phyloP scores from a whole-genome alignment of 2,888 invertebrate genomes.

The Branchinecta sandiegonensis region DNA sequence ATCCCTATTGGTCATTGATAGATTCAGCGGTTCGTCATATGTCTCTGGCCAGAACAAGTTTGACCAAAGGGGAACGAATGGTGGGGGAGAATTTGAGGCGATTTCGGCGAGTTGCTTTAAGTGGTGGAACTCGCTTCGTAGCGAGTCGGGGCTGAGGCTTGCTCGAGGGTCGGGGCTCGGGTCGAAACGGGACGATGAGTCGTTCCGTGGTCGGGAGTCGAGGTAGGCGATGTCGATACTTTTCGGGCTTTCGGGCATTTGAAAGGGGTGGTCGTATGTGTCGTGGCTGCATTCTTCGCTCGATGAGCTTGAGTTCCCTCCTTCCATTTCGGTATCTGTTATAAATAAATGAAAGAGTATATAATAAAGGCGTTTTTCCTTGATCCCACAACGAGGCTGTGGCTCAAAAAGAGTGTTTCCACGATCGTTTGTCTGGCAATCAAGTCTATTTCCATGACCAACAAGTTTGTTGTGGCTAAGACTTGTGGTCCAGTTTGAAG shows the following conservation, averaged over 20 bases:
- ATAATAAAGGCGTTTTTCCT: no score
- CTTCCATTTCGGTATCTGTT: no score
- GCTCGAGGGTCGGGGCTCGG: background rate
- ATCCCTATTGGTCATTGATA: slow-evolving; percentile 16
- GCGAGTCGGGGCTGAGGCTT: background rate
- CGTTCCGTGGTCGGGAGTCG: background rate
- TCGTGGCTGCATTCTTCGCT: slow-evolving; percentile 1
- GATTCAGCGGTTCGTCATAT: slow-evolving; percentile 21
- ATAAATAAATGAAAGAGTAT: no score
- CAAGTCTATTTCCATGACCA: no score
- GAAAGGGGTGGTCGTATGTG: slow-evolving; percentile 12
- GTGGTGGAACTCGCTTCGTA: background rate
- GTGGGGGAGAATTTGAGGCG: background rate
- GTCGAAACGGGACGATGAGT: background rate
- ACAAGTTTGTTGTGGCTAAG: no score
- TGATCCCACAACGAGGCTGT: no score
- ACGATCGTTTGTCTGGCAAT: no score
- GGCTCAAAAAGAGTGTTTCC: no score
- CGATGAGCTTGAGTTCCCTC: no score
- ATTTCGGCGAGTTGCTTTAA: slow-evolving; percentile 8
- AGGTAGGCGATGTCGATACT: background rate
- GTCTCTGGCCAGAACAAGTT: background rate
- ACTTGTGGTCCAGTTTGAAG: no score
- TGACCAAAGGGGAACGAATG: background rate
- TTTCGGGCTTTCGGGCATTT: slow-evolving; percentile 14